phyloP scores from a whole-genome alignment of 2,888 invertebrate genomes.

The Drosophila gaucha region DNA sequence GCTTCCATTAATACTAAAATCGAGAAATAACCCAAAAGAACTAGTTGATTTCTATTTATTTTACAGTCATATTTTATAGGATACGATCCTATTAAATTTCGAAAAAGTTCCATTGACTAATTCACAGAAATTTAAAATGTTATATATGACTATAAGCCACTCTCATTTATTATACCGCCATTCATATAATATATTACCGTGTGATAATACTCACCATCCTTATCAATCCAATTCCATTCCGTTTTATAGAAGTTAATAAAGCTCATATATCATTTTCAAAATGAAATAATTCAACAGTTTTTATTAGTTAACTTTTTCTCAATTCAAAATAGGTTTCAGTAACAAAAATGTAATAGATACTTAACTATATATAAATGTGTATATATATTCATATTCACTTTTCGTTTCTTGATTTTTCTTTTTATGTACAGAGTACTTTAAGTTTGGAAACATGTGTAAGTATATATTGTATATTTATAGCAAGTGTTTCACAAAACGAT shows the following conservation, averaged over 20 bases:
- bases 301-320: constrained; percentile 63
- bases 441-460: constrained; percentile 36
- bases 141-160: background rate
- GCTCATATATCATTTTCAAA: constrained; percentile 58
- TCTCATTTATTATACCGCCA: background rate
- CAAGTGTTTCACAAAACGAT: constrained; percentile 25
- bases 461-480: constrained; percentile 12
- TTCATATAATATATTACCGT: background rate
- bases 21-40: too few species aligned
- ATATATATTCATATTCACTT: constrained; percentile 30
- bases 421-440: constrained; percentile 45
- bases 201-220: background rate
- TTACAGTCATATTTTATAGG: too few species aligned
- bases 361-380: constrained; percentile 11
- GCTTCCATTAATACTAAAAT: too few species aligned
- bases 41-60: too few species aligned
- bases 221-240: background rate
- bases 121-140: too few species aligned
- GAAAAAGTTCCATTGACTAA: too few species aligned
- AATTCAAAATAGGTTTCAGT: constrained; percentile 67
- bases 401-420: constrained; percentile 21
- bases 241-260: background rate
- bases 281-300: constrained; percentile 69
- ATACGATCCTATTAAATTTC: too few species aligned
- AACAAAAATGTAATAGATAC: constrained; percentile 61